Percentiles rank a stretch among this genome's conserved stretches.
Conservation (phyloP, 2,888 invertebrate genomes). For the Ochropleura plecta region DNA sequence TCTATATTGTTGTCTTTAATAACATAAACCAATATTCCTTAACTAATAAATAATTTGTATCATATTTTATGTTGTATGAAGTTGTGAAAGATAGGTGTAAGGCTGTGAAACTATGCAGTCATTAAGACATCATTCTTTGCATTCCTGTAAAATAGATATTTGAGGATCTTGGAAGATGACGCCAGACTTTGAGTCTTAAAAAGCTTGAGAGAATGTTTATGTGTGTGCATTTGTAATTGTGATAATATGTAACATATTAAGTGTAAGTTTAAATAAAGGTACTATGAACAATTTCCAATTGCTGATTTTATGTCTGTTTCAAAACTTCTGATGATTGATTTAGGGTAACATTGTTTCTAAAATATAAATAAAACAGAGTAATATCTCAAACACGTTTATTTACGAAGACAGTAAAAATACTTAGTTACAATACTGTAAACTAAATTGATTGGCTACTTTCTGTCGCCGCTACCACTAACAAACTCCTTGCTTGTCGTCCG, state of each 20-base stretch:
- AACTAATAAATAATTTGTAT: not conserved
- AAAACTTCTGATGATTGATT: not conserved
- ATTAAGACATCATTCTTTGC: slow-evolving; percentile 3
- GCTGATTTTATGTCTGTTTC: not conserved
- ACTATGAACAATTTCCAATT: slow-evolving; percentile 13
- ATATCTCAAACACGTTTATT: slow-evolving; percentile 45
- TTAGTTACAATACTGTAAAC: slow-evolving; percentile 20
- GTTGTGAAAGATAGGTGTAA: not conserved
- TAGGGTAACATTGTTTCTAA: not conserved
- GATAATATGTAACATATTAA: slow-evolving; percentile 54
- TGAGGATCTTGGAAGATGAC: slow-evolving; percentile 4
- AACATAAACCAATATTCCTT: not conserved
- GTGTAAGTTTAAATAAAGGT: slow-evolving; percentile 51
- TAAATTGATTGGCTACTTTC: slow-evolving; percentile 67
- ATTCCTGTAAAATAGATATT: slow-evolving; percentile 1
- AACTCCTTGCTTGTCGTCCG: slow-evolving; percentile 86
- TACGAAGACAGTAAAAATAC: slow-evolving; percentile 40
- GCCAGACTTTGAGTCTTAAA: not conserved
- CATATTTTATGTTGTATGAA: slow-evolving; percentile 1
- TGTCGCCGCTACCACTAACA: slow-evolving; percentile 80
- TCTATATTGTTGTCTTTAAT: not conserved
- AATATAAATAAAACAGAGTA: not conserved
- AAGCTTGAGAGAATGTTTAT: slow-evolving; percentile 22
- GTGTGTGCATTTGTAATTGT: slow-evolving; percentile 50
- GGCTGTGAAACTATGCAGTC: slow-evolving; percentile 1